Evolutionary conservation across 1,140 invertebrate species (phyloP).

Genomic region (Brachionus rubens): DNA sequence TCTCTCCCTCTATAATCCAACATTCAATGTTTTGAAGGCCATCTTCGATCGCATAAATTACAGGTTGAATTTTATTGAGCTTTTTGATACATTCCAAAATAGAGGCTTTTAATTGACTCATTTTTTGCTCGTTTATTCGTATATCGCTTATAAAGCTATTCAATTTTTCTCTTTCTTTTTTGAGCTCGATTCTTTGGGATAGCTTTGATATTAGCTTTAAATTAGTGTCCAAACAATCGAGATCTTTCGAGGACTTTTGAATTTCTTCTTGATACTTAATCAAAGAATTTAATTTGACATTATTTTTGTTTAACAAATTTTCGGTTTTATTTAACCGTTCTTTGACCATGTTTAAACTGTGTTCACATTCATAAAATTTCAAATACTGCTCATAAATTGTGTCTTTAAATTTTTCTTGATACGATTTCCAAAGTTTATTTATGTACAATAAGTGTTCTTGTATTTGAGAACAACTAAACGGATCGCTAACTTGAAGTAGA

Average conservation of each 20-base stretch:
- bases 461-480: neutral
- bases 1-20: constrained; percentile 33
- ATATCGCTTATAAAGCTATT: neutral
- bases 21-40: constrained; percentile 11
- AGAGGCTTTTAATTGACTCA: neutral
- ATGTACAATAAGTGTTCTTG: neutral
- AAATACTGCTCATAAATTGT: constrained; percentile 19
- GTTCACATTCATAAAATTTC: constrained; percentile 43
- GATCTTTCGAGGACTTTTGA: neutral
- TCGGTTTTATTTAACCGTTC: constrained; percentile 23
- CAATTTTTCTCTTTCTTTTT: constrained; percentile 15
- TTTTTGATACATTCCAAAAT: neutral
- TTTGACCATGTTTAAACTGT: constrained; percentile 33
- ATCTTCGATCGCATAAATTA: neutral
- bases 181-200: neutral
- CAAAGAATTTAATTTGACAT: neutral
- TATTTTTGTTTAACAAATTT: constrained; percentile 29
- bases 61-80: neutral
- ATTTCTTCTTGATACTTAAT: constrained; percentile 24
- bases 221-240: constrained; percentile 35
- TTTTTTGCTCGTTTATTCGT: neutral
- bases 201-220: constrained; percentile 24
- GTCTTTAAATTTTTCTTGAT: constrained; percentile 45
- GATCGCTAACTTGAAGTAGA: constrained; percentile 33
- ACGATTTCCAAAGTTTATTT: constrained; percentile 40